Evolutionary conservation across 2,888 invertebrate species (phyloP).

Genomic region (Busseola fusca): DNA sequence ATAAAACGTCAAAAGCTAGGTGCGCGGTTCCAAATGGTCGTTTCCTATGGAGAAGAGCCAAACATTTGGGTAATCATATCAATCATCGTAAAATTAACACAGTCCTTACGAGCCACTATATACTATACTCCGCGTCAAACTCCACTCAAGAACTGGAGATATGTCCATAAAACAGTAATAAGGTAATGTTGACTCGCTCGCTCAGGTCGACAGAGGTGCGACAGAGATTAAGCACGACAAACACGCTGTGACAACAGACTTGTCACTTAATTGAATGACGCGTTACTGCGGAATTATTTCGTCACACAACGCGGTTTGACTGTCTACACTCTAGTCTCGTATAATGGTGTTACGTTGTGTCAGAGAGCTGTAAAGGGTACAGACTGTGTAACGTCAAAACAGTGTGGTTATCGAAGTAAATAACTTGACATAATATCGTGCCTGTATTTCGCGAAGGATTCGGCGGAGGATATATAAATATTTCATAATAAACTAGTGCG

Average conservation of each 20-base stretch:
- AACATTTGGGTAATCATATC: not conserved
- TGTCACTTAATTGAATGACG: conserved; percentile 60
- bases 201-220: conserved; percentile 33
- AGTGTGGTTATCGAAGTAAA: not conserved
- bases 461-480: no score
- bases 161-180: conserved; percentile 45
- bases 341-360: conserved; percentile 17
- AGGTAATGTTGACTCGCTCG: conserved; percentile 31
- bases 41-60: no score
- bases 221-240: conserved; percentile 55
- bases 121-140: not conserved
- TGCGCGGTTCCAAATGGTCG: no score
- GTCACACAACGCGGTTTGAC: conserved; percentile 56
- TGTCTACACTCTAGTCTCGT: conserved; percentile 16
- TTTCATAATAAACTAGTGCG: no score
- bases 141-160: conserved; percentile 2
- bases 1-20: no score
- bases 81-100: not conserved
- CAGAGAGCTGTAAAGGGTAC: not conserved
- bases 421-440: not conserved
- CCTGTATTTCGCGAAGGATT: not conserved
- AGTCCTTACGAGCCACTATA: not conserved
- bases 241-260: conserved; percentile 52
- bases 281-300: conserved; percentile 57
- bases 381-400: not conserved